Evolutionary conservation across 2,888 invertebrate species (phyloP).

Genomic region (Acrobasis consociella): DNA sequence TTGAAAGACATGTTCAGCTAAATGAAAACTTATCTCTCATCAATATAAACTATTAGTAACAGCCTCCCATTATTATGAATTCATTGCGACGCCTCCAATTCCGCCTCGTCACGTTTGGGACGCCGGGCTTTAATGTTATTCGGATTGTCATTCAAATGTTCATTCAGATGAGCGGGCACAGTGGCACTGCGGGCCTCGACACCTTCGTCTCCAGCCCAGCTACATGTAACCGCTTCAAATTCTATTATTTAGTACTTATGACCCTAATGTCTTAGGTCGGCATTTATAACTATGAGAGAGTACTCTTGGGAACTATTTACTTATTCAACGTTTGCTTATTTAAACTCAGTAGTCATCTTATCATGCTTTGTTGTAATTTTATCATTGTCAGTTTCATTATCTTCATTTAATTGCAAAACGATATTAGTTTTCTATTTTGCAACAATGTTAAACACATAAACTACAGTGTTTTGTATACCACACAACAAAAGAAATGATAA

Average conservation of each 20-base stretch:
- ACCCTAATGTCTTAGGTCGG: conserved; percentile 28
- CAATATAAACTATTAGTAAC: conserved; percentile 46
- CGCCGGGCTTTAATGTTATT: conserved; percentile 73
- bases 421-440: conserved; percentile 40
- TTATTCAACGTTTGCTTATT: conserved; percentile 1
- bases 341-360: background rate
- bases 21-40: conserved; percentile 25
- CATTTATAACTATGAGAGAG: conserved; percentile 5
- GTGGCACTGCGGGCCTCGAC: conserved; percentile 76
- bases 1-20: conserved; percentile 12
- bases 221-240: conserved; percentile 29
- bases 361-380: background rate
- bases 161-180: conserved; percentile 57
- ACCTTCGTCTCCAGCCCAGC: conserved; percentile 57
- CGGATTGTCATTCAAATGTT: conserved; percentile 76
- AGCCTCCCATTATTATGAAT: conserved; percentile 53
- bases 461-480: conserved; percentile 55
- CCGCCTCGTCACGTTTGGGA: conserved; percentile 69
- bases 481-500: conserved; percentile 71
- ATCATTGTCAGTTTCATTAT: background rate
- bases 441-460: conserved; percentile 61
- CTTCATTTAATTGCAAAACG: conserved; percentile 35
- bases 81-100: conserved; percentile 53
- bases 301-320: conserved; percentile 9
- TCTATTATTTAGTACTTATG: conserved; percentile 32